phyloP scores from a whole-genome alignment of 2,113 vertebrate genomes.

The Platycercus adscitus region DNA sequence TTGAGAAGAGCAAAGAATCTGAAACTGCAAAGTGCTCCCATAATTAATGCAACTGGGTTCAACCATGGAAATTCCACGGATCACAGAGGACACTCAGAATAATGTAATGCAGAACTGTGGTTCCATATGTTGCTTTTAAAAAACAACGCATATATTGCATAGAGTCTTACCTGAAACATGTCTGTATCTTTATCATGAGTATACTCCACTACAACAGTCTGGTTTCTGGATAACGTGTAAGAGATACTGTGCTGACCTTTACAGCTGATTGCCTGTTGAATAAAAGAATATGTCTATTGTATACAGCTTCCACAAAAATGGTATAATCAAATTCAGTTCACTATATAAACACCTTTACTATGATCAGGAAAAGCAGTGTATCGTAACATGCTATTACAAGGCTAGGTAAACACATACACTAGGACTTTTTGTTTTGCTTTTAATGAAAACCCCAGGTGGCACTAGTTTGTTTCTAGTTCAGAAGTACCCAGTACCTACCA shows the following conservation, averaged over 20 bases:
- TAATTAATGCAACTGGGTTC: background rate
- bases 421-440: background rate
- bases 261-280: slow-evolving; percentile 90
- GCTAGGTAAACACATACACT: background rate
- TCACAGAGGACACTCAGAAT: background rate
- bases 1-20: background rate
- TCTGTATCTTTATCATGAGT: slow-evolving; percentile 95
- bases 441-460: background rate
- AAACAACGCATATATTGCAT: background rate
- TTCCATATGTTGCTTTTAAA: background rate
- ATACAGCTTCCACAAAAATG: background rate
- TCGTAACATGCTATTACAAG: background rate
- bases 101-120: background rate
- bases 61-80: background rate
- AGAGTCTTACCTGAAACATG: slow-evolving; percentile 94
- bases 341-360: background rate
- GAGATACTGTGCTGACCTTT: slow-evolving; percentile 98
- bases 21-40: background rate
- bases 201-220: slow-evolving; percentile 97
- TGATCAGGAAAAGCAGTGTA: slow-evolving; percentile 18
- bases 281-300: background rate
- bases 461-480: background rate
- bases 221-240: slow-evolving; percentile 94
- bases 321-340: background rate
- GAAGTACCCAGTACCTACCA: background rate